These are phyloP conservation scores for Hyposoter dolosus DNA, from an alignment of 2,888 invertebrate species.

Conservation along the genomic window DNA sequence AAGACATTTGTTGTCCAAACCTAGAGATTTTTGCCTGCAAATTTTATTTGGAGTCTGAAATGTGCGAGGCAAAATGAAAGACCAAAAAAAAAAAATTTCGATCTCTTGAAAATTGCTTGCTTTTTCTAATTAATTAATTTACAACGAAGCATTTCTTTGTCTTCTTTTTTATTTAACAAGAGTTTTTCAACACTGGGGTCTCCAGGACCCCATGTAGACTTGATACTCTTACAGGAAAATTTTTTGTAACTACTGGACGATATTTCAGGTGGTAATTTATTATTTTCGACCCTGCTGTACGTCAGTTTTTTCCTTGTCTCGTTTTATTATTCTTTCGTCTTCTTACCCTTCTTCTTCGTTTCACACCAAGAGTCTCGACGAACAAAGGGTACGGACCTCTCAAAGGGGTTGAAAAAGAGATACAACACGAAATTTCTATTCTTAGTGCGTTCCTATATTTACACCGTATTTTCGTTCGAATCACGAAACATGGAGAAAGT, in stretches of 20 bases:
- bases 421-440: slow-evolving; percentile 59
- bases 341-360: slow-evolving; percentile 25
- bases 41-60: background rate
- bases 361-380: slow-evolving; percentile 28
- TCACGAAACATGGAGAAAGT: background rate
- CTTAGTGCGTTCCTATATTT: slow-evolving; percentile 6
- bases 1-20: background rate
- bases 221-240: background rate
- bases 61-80: background rate
- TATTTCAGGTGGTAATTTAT: background rate
- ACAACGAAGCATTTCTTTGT: background rate
- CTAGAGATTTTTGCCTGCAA: background rate
- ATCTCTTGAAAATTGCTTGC: background rate
- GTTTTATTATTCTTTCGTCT: slow-evolving; percentile 17
- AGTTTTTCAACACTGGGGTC: background rate
- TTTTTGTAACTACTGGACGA: background rate
- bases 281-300: background rate
- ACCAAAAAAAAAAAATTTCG: background rate
- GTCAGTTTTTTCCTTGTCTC: slow-evolving; percentile 29
- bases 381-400: slow-evolving; percentile 16
- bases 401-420: slow-evolving; percentile 33
- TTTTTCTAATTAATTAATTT: background rate
- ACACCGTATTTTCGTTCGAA: background rate
- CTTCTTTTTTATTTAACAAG: background rate
- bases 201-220: background rate